Conservation (phyloP, 2,888 invertebrate species). For the Hyles lineata region DNA sequence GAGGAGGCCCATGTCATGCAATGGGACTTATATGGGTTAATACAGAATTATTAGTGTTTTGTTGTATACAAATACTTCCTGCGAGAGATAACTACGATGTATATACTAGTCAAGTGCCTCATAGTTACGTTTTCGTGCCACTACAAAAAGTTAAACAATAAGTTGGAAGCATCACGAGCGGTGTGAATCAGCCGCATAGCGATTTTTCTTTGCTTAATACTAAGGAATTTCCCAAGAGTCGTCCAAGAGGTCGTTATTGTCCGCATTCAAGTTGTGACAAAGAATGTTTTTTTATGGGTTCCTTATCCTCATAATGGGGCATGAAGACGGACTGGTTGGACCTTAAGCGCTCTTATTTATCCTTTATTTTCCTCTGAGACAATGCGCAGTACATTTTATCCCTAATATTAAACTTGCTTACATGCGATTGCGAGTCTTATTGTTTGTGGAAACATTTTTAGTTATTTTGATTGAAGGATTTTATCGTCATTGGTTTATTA, state of each 20-base stretch:
- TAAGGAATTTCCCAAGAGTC: constrained; percentile 25
- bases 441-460: background rate
- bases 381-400: background rate
- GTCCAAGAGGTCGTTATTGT: constrained; percentile 28
- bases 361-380: constrained; percentile 25
- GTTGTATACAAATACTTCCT: no score
- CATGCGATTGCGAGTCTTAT: background rate
- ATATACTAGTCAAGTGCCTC: no score
- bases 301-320: constrained; percentile 31
- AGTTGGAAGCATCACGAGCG: no score
- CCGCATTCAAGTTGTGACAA: constrained; percentile 30
- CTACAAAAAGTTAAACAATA: no score
- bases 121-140: no score
- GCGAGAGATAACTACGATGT: no score
- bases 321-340: constrained; percentile 28
- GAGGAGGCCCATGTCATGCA: no score
- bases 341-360: constrained; percentile 29
- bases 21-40: no score
- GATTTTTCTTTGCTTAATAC: constrained; percentile 31
- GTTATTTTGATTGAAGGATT: background rate
- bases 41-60: no score
- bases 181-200: constrained; percentile 1
- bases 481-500: background rate
- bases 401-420: background rate
- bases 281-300: constrained; percentile 32